These are phyloP conservation scores for Drosophila demipolita DNA, from an alignment of 2,888 invertebrate species.

Conservation along the genomic window DNA sequence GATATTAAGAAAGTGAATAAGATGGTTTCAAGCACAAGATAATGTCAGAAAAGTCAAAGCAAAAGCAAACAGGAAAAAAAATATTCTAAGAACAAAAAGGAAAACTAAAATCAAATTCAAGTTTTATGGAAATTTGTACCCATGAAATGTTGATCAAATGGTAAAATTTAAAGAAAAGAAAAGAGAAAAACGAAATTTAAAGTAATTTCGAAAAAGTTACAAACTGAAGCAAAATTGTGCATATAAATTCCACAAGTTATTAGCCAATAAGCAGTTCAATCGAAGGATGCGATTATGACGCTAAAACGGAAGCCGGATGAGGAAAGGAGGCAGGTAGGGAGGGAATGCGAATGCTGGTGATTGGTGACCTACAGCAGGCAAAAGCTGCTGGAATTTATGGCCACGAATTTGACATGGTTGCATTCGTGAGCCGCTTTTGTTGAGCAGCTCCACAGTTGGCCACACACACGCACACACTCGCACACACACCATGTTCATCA, in stretches of 20 bases:
- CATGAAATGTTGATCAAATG: not conserved
- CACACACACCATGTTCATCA: constrained; percentile 60
- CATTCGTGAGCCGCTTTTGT: constrained; percentile 43
- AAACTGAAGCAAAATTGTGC: not conserved
- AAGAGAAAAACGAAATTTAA: not conserved
- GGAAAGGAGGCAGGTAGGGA: not conserved
- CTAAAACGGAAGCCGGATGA: constrained; percentile 44
- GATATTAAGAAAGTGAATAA: not conserved
- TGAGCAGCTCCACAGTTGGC: constrained; percentile 16
- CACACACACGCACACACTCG: constrained; percentile 22
- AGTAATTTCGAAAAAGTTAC: not conserved
- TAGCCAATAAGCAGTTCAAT: not conserved
- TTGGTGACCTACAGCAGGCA: constrained; percentile 50
- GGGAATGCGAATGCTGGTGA: constrained; percentile 6
- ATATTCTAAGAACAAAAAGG: not conserved
- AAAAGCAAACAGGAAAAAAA: not conserved
- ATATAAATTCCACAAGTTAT: not conserved
- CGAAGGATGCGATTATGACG: constrained; percentile 8
- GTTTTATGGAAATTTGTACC: not conserved
- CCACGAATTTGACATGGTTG: constrained; percentile 30
- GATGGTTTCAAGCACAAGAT: not conserved
- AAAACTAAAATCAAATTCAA: not conserved
- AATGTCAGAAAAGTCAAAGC: not conserved
- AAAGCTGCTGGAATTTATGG: constrained; percentile 59
- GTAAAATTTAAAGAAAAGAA: too few species aligned